Percentiles rank a stretch among this genome's conserved stretches.
Evolutionary conservation across 2,888 invertebrate genomes (phyloP).

Genomic region (Dasysyrphus albostriatus): DNA sequence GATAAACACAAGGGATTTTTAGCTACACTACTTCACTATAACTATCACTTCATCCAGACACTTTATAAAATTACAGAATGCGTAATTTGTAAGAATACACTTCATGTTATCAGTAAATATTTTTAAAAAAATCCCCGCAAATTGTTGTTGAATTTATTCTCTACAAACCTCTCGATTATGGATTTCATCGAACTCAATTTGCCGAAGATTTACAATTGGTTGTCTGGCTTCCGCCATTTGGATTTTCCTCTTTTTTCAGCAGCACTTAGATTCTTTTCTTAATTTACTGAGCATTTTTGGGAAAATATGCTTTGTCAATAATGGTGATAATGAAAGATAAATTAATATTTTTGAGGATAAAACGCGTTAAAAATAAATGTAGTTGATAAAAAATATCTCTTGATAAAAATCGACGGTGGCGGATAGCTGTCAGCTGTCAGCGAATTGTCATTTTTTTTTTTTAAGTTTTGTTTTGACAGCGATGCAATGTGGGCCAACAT

Average conservation of each 20-base stretch:
- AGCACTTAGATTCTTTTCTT: slow-evolving; percentile 12
- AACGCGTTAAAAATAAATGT: slow-evolving; percentile 28
- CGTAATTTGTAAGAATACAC: slow-evolving; percentile 24
- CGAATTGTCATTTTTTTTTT: slow-evolving; percentile 50
- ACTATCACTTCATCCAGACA: background rate
- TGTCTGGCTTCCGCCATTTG: slow-evolving; percentile 64
- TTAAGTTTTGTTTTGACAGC: slow-evolving; percentile 58
- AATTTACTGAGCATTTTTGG: slow-evolving; percentile 48
- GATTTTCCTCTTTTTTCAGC: slow-evolving; percentile 49
- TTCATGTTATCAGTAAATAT: slow-evolving; percentile 21
- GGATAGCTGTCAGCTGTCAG: slow-evolving; percentile 64
- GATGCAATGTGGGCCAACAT: slow-evolving; percentile 20
- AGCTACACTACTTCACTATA: background rate
- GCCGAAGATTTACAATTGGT: slow-evolving; percentile 63
- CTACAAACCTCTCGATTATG: slow-evolving; percentile 63
- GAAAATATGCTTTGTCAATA: background rate
- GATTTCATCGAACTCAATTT: slow-evolving; percentile 69
- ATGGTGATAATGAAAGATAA: background rate
- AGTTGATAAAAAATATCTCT: slow-evolving; percentile 53
- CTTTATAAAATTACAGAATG: background rate
- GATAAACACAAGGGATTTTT: slow-evolving; percentile 46
- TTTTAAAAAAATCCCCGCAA: background rate
- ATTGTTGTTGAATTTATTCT: slow-evolving; percentile 15
- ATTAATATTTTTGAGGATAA: background rate
- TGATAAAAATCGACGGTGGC: slow-evolving; percentile 66